A percentile compares a stretch with the other conserved stretches of the same genome.
Conservation (phyloP, 2,113 vertebrate species). For the Leptosomus discolor region DNA sequence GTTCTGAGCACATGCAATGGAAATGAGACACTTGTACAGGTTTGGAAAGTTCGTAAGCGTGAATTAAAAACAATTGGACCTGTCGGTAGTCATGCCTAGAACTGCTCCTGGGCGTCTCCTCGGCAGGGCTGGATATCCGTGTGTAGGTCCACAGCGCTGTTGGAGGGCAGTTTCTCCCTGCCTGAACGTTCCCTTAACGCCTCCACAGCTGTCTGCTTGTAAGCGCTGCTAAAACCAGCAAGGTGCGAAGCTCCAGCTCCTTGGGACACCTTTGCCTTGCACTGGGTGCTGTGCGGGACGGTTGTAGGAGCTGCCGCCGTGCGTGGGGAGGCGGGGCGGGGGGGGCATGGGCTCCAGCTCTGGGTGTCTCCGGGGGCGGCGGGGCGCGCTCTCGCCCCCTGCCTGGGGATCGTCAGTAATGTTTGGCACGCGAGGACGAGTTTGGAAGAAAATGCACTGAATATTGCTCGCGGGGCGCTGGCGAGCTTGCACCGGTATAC, state of each 20-base stretch:
- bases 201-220: background rate
- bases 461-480: fast-evolving
- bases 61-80: background rate
- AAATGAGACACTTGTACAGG: background rate
- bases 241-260: background rate
- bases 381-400: fast-evolving
- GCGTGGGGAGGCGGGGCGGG: background rate
- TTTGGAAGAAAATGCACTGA: background rate
- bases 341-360: fast-evolving
- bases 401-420: fast-evolving
- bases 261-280: background rate
- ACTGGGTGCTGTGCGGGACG: fast-evolving
- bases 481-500: fast-evolving
- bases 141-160: background rate
- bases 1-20: background rate
- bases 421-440: fast-evolving
- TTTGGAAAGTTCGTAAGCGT: fast-evolving
- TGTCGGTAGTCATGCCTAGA: background rate
- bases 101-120: background rate
- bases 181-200: background rate
- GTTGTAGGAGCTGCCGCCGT: background rate
- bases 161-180: background rate
- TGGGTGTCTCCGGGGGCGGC: background rate
- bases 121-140: background rate
- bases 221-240: background rate